Percentiles rank a stretch among this genome's conserved stretches.
Evolutionary conservation across 2,888 invertebrate genomes (phyloP).

Genomic region (Conchocele bisecta): DNA sequence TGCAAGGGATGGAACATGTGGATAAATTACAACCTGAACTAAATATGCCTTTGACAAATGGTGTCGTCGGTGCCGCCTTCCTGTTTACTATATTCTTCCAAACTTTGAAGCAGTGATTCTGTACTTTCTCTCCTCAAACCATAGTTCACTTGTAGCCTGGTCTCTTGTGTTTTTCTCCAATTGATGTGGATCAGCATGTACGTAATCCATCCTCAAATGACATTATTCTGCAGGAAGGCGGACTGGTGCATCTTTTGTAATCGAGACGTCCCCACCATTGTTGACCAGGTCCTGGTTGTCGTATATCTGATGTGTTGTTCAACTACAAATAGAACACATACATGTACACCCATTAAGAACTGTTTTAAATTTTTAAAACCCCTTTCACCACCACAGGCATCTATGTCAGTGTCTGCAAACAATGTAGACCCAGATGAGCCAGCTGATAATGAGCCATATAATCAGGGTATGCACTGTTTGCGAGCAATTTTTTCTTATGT

Average conservation of each 20-base stretch:
- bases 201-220: background rate
- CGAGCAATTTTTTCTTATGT: no score
- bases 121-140: conserved; percentile 4
- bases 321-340: no score
- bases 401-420: no score
- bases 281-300: no score
- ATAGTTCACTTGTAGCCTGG: conserved; percentile 6
- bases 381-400: no score
- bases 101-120: conserved; percentile 26
- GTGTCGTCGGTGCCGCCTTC: conserved; percentile 2
- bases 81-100: conserved; percentile 16
- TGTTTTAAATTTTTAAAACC: no score
- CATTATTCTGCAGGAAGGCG: conserved; percentile 1
- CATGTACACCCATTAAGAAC: no score
- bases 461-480: no score
- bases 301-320: no score
- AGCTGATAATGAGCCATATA: no score
- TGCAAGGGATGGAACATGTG: conserved; percentile 2
- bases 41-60: conserved; percentile 5
- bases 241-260: conserved; percentile 3
- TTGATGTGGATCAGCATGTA: background rate
- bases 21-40: background rate
- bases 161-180: conserved; percentile 9
- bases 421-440: no score
- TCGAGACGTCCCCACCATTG: conserved; percentile 1